Evolutionary conservation across 2,888 invertebrate genomes (phyloP).

Genomic region (Proisotoma minuta): DNA sequence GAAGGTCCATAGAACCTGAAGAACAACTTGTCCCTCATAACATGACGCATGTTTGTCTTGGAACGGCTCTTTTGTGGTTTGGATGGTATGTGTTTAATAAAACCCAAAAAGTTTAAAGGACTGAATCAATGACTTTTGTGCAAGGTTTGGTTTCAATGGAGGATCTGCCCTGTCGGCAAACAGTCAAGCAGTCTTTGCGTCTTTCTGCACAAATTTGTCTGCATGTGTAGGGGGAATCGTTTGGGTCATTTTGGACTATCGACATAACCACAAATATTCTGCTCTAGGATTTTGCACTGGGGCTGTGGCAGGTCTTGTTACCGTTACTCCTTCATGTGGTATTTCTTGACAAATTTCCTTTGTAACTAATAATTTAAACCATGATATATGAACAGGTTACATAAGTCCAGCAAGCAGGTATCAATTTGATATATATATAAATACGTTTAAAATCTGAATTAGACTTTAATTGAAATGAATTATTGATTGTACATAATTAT

Average conservation of each 20-base stretch:
- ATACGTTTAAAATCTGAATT: not conserved
- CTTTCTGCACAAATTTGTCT: conserved; percentile 39
- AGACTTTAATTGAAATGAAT: too few relatives aligned
- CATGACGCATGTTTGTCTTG: conserved; percentile 38
- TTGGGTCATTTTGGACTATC: conserved; percentile 33
- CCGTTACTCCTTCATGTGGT: conserved; percentile 40
- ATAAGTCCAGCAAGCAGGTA: conserved; percentile 15
- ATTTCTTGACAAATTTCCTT: too few relatives aligned
- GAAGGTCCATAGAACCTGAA: conserved; percentile 10
- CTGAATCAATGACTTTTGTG: too few relatives aligned
- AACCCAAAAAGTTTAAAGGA: too few relatives aligned
- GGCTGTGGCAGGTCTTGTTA: conserved; percentile 36
- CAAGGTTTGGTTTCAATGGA: conserved; percentile 26
- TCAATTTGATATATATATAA: too few relatives aligned
- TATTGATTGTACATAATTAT: too few relatives aligned
- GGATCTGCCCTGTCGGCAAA: conserved; percentile 4
- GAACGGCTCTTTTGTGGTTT: conserved; percentile 35
- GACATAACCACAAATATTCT: conserved; percentile 35
- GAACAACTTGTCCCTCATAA: conserved; percentile 30
- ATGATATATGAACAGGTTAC: too few relatives aligned
- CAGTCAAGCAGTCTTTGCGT: conserved; percentile 33
- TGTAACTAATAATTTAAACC: too few relatives aligned
- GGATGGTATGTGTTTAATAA: too few relatives aligned
- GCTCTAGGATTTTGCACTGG: conserved; percentile 39
- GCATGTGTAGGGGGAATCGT: conserved; percentile 39